Base-by-base conservation (phyloP, 2,888 invertebrate species). In the Eupithecia abbreviata region DNA sequence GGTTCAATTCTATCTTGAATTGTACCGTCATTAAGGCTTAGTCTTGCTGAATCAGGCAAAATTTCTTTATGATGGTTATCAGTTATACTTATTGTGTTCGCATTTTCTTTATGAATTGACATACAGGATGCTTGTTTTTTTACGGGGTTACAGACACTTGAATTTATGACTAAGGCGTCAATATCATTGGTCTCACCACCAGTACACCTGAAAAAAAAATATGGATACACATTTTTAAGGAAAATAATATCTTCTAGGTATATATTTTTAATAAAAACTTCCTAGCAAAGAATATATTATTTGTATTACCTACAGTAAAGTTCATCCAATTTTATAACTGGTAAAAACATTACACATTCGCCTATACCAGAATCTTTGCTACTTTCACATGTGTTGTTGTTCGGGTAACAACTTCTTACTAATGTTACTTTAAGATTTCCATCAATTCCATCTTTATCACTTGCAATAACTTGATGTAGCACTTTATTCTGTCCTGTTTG, bases 381-480 rank as follows among this genome's bases (percentile, higher is more conserved):
- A 66, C 7, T 42, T 42, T 66, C 42, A 42, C 42, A 13, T 42
- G 3, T 7, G 66, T 66, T 6, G 41, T 41, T 41, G 82, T 58
- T 62, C 30, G 62, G 12, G 62, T 62, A 10, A 62, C 10, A 75
- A 81, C 88, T 89, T 72, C 85, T 83, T 10, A 88, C 77, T 49
- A 88, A 77, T 42, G 86, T 75, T 7, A 84, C 76, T 75, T 84
- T 87, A 10, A 83, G 76, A 45, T 82, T 81, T 58, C 75, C 79
- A 3, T 82, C 81, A 43, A 82, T 81, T 58, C 76, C 79, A 4
- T 82, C 82, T 66, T 73, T 70, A 71, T 84, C 84, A 12, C 77
- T 79, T n/a, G 74, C 18, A 72, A 83, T 71, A 13, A 80, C 12
- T 43, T 84, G 82, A 47, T 84, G 78, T 69, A 86, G 62, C 4